Evolutionary conservation across 30 jellyfish, hydroid and myxozoan genomes (phyloP), one percentile per base, ranked within the genome.

Genomic region (Catostylus mosaicus): DNA sequence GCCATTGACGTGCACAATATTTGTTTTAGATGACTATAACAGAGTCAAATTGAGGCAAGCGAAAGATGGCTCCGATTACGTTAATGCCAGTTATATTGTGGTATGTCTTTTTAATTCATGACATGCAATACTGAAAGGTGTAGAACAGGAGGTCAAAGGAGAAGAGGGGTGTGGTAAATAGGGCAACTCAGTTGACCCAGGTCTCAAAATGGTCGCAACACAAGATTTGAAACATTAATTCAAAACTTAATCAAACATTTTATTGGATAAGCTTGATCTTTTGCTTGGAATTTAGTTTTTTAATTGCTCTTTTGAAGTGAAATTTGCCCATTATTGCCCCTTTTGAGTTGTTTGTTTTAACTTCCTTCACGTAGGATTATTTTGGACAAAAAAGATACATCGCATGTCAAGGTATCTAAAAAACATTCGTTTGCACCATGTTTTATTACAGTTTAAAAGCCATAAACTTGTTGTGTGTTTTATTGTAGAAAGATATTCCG

Each of bases 1-100:
- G 16, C 54, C 8, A 43, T 6, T 43, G 54, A 6, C n/a, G n/a
- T n/a, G n/a, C n/a, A n/a, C n/a, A n/a, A 59, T 22, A 19, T 16
- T 24, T 52, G 6, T 52, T 61, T 19, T 32, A 87, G 96, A 87
- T 69, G 88, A 87, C 61, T 71, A 75, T 78, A 76, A 56, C 43
- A 50, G 96, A 7, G 87, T 87, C 20, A 67, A 67, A 46, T 51
- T 87, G 40, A 67, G 33, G 32, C 31, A 46, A 1, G 34, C 81
- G 0, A 65, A 30, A 30, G 84, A 76, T 29, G 88, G 43, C 5
- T 46, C 82, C 20, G 87, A 87, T 46, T 87, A 87, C 73, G 59
- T 87, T 0, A 87, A 87, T 60, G 96, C 96, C 18, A 87, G 72
- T 64, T 77, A 38, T 61, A 46, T 87, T 48, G 65, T 67, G 62